Evolutionary conservation across 2,797 vertebrate species (phyloP), one percentile per base, ranked within the genome.

Genomic region (Sebastes ruberrimus): DNA sequence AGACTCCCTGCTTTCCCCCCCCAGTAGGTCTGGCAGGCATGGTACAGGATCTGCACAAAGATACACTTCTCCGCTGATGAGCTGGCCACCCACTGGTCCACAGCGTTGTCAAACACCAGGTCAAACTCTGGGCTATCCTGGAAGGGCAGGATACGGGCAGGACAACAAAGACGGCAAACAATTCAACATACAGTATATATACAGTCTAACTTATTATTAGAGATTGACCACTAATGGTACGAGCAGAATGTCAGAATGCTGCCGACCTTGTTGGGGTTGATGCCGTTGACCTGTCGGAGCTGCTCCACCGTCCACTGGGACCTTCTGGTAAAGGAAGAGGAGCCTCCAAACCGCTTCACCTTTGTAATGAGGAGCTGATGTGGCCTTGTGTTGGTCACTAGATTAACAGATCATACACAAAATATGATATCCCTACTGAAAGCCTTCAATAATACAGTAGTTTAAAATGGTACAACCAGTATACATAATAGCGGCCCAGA

Each of bases 101-200:
- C 94, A 7, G 95, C 80, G 74, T 96, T 97, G 92, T 98, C 97
- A 94, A 99, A 99, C 14, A 97, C 90, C 86, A 99, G 92, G 90
- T 99, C 97, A 56, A 99, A 99, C 90, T 98, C 98, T 61, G 98
- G 96, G 42, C 95, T 96, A 89, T 99, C 98, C 98, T 99, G 85
- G 61, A 70, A 49, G 63, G 76, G 38, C 16, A 68, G 32, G 33
- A 35, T 2, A 32, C 25, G 83, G 6, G 9, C 38, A 83, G 5
- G 10, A 75, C 4, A 62, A 46, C 3, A 11, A 13, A 62, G 9
- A 2, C 13, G 2, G 23, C 7, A 53, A 59, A 59, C 20, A 69
- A 25, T 30, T 46, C n/a, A 14, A 13, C 22, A 52, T 8, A n/a
- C 20, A 52, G 18, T n/a, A 18, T 52, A 10, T 68, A 16, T 33